phyloP scores from a whole-genome alignment of 1,140 invertebrate genomes.

The Eumaeus atala region DNA sequence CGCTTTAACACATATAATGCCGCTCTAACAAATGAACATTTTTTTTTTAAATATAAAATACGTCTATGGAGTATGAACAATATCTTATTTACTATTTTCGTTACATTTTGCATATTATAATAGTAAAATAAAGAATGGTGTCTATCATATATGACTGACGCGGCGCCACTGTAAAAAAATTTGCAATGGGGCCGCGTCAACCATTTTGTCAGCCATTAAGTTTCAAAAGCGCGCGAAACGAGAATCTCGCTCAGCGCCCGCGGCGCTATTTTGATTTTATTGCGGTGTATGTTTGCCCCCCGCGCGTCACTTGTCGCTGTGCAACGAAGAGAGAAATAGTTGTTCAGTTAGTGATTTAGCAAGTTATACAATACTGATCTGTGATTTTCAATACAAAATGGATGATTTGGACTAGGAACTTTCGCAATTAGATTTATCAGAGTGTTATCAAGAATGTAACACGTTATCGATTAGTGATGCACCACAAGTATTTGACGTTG shows the following conservation, averaged over 20 bases:
- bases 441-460: slow-evolving; percentile 15
- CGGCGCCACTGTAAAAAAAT: slow-evolving; percentile 15
- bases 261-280: slow-evolving; percentile 15
- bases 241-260: slow-evolving; percentile 7
- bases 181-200: slow-evolving; percentile 14
- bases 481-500: slow-evolving; percentile 13
- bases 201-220: slow-evolving; percentile 12
- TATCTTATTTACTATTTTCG: slow-evolving; percentile 11
- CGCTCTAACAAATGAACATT: slow-evolving; percentile 3
- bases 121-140: slow-evolving; percentile 16
- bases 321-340: slow-evolving; percentile 17
- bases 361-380: slow-evolving; percentile 16
- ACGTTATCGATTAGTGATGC: slow-evolving; percentile 13
- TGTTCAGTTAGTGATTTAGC: slow-evolving; percentile 17
- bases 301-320: slow-evolving; percentile 15
- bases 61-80: slow-evolving; percentile 9
- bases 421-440: slow-evolving; percentile 17
- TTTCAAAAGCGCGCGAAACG: slow-evolving; percentile 18
- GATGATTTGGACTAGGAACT: slow-evolving; percentile 17
- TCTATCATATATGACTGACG: slow-evolving; percentile 14
- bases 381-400: slow-evolving; percentile 14
- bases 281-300: slow-evolving; percentile 11
- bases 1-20: slow-evolving; percentile 10
- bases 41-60: slow-evolving; percentile 10
- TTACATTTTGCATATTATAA: slow-evolving; percentile 16